Evolutionary conservation across 2,888 invertebrate genomes (phyloP).

Genomic region (Clostera curtula): DNA sequence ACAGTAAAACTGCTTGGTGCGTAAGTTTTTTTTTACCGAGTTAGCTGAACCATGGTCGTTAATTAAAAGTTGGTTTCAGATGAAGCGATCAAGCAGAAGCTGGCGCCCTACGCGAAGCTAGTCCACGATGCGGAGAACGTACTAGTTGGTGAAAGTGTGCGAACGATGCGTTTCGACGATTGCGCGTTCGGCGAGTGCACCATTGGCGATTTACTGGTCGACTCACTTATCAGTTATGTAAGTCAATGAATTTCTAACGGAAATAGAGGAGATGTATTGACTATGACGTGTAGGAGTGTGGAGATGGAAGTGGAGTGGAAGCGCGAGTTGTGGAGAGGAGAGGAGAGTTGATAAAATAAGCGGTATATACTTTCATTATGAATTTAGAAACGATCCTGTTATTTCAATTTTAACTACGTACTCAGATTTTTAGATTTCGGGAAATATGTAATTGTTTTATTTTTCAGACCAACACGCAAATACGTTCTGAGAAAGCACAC

Average conservation of each 20-base stretch:
- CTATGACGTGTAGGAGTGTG: too few relatives aligned
- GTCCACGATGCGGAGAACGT: slow-evolving; percentile 73
- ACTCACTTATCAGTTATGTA: slow-evolving; percentile 78
- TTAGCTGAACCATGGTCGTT: too few relatives aligned
- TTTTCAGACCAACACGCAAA: slow-evolving; percentile 38
- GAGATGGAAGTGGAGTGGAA: too few relatives aligned
- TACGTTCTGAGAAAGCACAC: slow-evolving; percentile 23
- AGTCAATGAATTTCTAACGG: slow-evolving; percentile 34
- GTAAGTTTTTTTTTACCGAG: slow-evolving; percentile 1
- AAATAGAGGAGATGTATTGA: too few relatives aligned
- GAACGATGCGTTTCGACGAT: slow-evolving; percentile 64
- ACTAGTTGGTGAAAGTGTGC: slow-evolving; percentile 72
- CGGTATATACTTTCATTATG: too few relatives aligned
- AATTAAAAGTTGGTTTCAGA: slow-evolving; percentile 65
- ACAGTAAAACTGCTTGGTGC: too few relatives aligned
- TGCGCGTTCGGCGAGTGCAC: slow-evolving; percentile 81
- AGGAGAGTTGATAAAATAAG: too few relatives aligned
- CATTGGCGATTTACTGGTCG: slow-evolving; percentile 80
- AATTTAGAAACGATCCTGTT: too few relatives aligned
- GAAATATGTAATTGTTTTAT: slow-evolving; percentile 5
- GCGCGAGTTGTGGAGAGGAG: too few relatives aligned
- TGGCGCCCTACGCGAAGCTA: slow-evolving; percentile 76
- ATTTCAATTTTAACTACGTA: too few relatives aligned
- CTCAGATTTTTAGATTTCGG: too few relatives aligned
- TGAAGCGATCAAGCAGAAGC: slow-evolving; percentile 64